A percentile compares a stretch with the other conserved stretches of the same genome.
phyloP scores from a whole-genome alignment of 1,140 invertebrate species.

The Drosophila funebris region DNA sequence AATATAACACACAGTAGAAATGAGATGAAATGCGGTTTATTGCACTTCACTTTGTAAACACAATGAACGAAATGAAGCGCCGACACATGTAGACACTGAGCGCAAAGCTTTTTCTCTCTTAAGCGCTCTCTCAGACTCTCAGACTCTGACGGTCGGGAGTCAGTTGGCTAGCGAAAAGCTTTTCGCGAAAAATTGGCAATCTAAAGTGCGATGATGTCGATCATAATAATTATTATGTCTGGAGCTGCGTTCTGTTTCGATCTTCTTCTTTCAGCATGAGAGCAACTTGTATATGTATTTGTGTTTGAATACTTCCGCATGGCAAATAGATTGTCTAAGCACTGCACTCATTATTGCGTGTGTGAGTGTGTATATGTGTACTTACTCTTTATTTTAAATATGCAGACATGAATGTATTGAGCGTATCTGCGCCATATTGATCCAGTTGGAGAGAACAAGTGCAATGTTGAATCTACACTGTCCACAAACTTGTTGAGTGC shows the following conservation, averaged over 20 bases:
- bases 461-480: background rate
- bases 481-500: background rate
- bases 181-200: background rate
- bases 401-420: background rate
- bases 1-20: constrained; percentile 33
- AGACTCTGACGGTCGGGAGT: background rate
- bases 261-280: background rate
- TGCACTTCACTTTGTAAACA: constrained; percentile 52
- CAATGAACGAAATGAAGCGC: constrained; percentile 17
- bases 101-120: constrained; percentile 21
- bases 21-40: constrained; percentile 50
- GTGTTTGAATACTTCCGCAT: constrained; percentile 21
- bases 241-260: background rate
- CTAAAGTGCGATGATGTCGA: background rate
- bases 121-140: background rate
- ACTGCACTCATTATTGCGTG: background rate
- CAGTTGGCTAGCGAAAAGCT: background rate
- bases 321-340: background rate
- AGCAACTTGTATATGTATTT: background rate
- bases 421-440: background rate
- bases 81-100: constrained; percentile 15
- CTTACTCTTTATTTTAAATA: background rate
- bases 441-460: constrained; percentile 8
- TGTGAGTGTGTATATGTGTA: background rate
- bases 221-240: constrained; percentile 21